Base-by-base conservation (phyloP, 2,888 invertebrate genomes). In the Horisme vitalbata region DNA sequence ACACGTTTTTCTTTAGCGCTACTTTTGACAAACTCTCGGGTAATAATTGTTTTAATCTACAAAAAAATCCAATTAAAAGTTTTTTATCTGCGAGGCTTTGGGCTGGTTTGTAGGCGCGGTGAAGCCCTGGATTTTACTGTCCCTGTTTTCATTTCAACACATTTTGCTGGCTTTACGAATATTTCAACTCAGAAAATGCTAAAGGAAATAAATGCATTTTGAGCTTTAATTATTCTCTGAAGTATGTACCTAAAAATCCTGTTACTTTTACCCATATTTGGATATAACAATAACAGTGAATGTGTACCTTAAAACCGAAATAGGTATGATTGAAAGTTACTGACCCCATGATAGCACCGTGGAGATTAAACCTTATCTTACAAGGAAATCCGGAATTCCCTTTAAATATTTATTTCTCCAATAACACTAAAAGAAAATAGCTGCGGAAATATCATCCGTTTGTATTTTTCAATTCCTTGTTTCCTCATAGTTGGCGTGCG, bases 41-140 rank as follows among this genome's bases (percentile, higher is more conserved):
- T 72, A 72, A 75, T 81, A 79, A 83, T 79, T 82, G 76, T 81
- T 82, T 78, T 79, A 82, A 82, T 81, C 79, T 75, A 72, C 75
- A 71, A 77, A 82, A 79, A 80, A 78, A 68, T 75, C 75, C 77
- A 83, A 81, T 83, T 79, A 82, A 84, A 83, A 80, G 71, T 82
- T 83, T 78, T 76, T 77, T 79, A 76, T 80, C 71, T 73, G 67
- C 61, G 63, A 63, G 72, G 79, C 78, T 82, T 75, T 75, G 69
- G 66, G 68, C 68, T 63, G 68, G 73, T 70, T 70, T 69, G 70
- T 63, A 67, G 68, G 56, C 61, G 55, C 63, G 55, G 63, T 53
- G 56, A 30, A 48, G 39, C 37, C 36, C 63, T 61, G 65, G 60
- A 67, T 66, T 68, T 63, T 52, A 59, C 59, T 65, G 61, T 61